Evolutionary conservation across 1,140 invertebrate genomes (phyloP).

Genomic region (Hestina assimilis): DNA sequence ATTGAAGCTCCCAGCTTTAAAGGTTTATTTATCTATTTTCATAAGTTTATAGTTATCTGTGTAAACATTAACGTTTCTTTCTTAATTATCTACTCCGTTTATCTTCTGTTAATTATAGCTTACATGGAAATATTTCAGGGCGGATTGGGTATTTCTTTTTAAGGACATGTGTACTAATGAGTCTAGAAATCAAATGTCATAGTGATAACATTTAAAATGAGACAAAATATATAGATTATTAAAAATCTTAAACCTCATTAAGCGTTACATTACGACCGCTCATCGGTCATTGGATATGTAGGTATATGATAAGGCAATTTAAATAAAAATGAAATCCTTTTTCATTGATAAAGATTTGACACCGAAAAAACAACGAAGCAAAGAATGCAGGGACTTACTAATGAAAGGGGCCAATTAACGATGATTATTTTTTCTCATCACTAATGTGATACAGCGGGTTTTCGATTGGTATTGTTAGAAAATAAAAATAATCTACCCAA

Average conservation of each 20-base stretch:
- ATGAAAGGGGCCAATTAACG: slow-evolving; percentile 77
- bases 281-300: slow-evolving; percentile 47
- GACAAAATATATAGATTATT: slow-evolving; percentile 15
- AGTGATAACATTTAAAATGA: background rate
- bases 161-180: background rate
- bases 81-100: background rate
- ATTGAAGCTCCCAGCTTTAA: slow-evolving; percentile 22
- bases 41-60: background rate
- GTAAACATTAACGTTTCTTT: slow-evolving; percentile 1
- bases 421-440: slow-evolving; percentile 72
- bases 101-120: background rate
- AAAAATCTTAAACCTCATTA: slow-evolving; percentile 34
- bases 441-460: slow-evolving; percentile 56
- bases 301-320: slow-evolving; percentile 66
- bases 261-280: slow-evolving; percentile 54
- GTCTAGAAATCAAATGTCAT: background rate
- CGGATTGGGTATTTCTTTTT: no score
- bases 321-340: slow-evolving; percentile 76
- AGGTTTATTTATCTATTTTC: slow-evolving; percentile 22
- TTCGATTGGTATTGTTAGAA: no score
- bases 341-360: slow-evolving; percentile 77
- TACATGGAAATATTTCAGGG: no score
- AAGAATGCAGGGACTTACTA: slow-evolving; percentile 73
- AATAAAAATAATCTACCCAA: no score
- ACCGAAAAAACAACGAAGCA: slow-evolving; percentile 67